Evolutionary conservation across 2,888 invertebrate species (phyloP).

Genomic region (Phengaris alcon): DNA sequence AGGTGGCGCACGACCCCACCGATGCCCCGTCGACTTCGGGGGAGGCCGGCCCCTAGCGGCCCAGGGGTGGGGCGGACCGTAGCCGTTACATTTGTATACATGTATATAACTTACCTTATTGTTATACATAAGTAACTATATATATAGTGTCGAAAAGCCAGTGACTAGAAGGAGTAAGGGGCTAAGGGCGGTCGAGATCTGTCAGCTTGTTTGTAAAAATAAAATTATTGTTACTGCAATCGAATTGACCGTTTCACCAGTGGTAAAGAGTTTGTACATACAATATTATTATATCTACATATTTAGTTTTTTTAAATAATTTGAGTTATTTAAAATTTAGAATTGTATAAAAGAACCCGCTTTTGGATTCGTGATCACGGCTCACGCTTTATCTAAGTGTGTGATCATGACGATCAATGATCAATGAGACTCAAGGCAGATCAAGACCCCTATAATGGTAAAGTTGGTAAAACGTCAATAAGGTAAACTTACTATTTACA

Average conservation of each 20-base stretch:
- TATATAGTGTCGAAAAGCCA: conserved; percentile 23
- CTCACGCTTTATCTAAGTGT: not conserved
- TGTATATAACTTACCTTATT: conserved; percentile 45
- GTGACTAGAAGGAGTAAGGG: not conserved
- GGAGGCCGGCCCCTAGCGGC: conserved; percentile 42
- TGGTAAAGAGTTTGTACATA: conserved; percentile 4
- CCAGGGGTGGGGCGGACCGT: conserved; percentile 45
- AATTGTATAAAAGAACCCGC: not conserved
- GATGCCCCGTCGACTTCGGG: conserved; percentile 56
- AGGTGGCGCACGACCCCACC: conserved; percentile 65
- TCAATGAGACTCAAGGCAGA: not conserved
- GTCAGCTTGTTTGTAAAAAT: not conserved
- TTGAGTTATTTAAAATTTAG: not conserved
- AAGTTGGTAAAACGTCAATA: not conserved
- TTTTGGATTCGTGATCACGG: not conserved
- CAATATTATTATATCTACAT: too few relatives aligned
- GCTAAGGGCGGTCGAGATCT: not conserved
- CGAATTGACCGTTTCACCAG: not conserved
- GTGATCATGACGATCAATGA: too few relatives aligned
- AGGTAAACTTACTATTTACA: conserved; percentile 4
- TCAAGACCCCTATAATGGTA: not conserved
- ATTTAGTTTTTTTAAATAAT: not conserved
- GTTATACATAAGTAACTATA: conserved; percentile 35
- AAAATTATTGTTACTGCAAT: too few relatives aligned
- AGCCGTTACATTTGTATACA: conserved; percentile 49